Evolutionary conservation across 2,113 vertebrate genomes (phyloP), one percentile per base, ranked within the genome.

Genomic region (Sebastes fasciatus): DNA sequence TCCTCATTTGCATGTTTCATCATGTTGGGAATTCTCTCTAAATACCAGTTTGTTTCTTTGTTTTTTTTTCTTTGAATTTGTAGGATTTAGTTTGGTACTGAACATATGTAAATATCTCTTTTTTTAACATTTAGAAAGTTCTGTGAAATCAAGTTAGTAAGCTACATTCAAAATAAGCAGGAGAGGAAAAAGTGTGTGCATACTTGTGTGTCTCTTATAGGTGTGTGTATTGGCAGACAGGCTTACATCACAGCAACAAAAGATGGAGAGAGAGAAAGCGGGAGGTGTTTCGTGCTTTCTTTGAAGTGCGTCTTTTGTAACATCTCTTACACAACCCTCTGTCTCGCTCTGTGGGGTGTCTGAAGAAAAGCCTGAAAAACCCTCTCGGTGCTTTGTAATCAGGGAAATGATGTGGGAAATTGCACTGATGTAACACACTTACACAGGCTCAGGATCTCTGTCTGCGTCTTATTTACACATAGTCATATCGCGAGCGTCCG

Each of bases 281-380:
- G 34, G 34, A 34, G 81, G 48, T 64, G 14, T 54, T 71, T 54
- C 57, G 42, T 57, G 40, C 63, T 8, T 43, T 70, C 34, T 82
- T 67, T 85, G 79, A 83, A 85, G 79, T 77, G 34, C 58, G 71
- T 83, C 77, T 88, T 88, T 76, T 72, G 55, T 83, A 66, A 77
- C 60, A 52, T 85, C 60, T 66, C 78, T 85, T 85, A 79, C 55
- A 88, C 72, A 83, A 80, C 54, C 49, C 64, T 49, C 64, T 46
- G 10, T 23, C 45, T 64, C 9, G 2, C 42, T 65, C 42, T 46
- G 4, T 49, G 67, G 68, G 77, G 67, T 34, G 78, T 81, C 58
- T 34, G 78, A 66, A 74, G 49, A 77, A 26, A 77, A 74, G 58
- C 82, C 64, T 34, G 16, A 5, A 12, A 68, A 55, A 34, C 8